Base-by-base conservation (phyloP, 2,113 vertebrate genomes). In the Cnemophilus loriae region DNA sequence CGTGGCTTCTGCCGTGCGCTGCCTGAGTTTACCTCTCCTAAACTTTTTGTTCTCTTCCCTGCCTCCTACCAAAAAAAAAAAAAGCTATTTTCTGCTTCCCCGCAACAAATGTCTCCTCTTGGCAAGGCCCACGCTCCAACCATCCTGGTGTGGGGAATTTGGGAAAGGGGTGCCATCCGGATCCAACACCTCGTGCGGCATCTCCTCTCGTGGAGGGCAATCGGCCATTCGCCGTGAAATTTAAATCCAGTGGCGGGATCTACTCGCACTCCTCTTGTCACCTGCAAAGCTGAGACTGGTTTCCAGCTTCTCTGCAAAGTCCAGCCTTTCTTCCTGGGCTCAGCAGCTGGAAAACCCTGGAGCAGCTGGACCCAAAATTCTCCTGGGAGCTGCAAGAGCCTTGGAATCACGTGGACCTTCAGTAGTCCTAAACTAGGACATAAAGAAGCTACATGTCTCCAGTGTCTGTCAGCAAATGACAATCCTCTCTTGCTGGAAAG, bases 11-110 rank as follows among this genome's bases (percentile, higher is more conserved):
- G 1, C 86, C 3, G 4, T 32, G 77, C 1, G 2, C 12, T 78
- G 93, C 74, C 71, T 92, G 93, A 75, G 28, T 90, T 93, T 64
- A 84, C 73, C 95, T 86, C 92, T 84, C 46, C 68, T 85, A 83
- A 85, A 76, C 85, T 94, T 93, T 90, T 80, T 77, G 82, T 96
- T 85, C 92, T 80, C 90, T 91, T 96, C 82, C 46, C 82, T 87
- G 87, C 84, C 87, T 93, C 70, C 71, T 68, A 73, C 53, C 1
- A 57, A 60, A 32, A 26, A 37, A 27, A 32, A 37, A 32, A 28
- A 13, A 23, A 33, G 35, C 32, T 59, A 5, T 69, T 84, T 94
- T 89, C 47, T 3, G 5, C 24, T 70, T 85, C 16, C 46, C 28
- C 20, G 11, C n/a, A 42, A 16, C 39, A 86, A 76, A 3, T 22